These are phyloP conservation scores for Sporophila hypoxantha DNA, from an alignment of 2,113 vertebrate species.

Conservation along the genomic window DNA sequence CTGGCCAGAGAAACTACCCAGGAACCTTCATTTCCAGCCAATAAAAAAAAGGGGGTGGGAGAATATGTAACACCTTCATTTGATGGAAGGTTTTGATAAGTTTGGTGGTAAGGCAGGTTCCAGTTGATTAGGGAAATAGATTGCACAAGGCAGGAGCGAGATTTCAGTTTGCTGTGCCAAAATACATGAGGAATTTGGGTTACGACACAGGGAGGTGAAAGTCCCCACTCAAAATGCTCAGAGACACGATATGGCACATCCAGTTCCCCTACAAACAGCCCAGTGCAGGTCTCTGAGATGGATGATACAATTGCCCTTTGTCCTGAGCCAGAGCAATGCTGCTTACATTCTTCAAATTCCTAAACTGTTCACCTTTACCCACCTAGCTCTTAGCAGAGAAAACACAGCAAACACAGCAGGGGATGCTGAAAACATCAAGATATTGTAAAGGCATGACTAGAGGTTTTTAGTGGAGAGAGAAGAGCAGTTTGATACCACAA, in stretches of 20 bases:
- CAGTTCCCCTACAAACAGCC: not conserved
- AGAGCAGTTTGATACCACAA: not conserved
- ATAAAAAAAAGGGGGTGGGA: not conserved
- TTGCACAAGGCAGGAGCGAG: not conserved
- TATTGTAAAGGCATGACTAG: not conserved
- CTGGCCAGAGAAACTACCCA: not conserved
- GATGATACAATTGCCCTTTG: not conserved
- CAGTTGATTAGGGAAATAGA: not conserved
- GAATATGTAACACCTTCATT: not conserved
- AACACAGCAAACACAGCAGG: not conserved
- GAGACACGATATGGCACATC: not conserved
- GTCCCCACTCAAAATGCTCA: not conserved
- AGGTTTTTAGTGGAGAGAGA: not conserved
- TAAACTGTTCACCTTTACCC: conserved; percentile 17
- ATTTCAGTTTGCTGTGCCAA: not conserved
- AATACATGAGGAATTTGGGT: not conserved
- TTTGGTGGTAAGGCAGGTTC: not conserved
- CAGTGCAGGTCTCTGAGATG: not conserved
- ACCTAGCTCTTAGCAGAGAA: not conserved
- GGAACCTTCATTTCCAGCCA: not conserved
- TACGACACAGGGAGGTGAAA: not conserved
- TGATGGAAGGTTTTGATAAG: not conserved
- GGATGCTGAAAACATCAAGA: not conserved
- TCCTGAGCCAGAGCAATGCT: not conserved
- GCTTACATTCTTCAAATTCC: conserved; percentile 19